Evolutionary conservation across 2,113 vertebrate species (phyloP), one percentile per base, ranked within the genome.

Genomic region (Perognathus longimembris): DNA sequence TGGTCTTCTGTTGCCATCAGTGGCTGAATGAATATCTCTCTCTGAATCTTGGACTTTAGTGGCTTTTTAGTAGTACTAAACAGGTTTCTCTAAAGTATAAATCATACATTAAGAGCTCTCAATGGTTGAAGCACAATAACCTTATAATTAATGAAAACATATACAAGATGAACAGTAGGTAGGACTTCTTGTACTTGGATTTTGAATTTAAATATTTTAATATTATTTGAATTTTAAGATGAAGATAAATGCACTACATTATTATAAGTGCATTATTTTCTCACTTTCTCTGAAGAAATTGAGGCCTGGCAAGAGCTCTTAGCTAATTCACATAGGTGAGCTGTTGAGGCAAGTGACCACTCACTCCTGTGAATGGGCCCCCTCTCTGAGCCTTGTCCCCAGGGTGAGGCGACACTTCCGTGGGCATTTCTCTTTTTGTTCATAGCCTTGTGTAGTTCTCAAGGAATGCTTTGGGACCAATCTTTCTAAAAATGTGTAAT

Each of bases 1-100:
- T 95, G 14, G 4, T 69, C 5, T 89, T 6, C n/a, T 86, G 36
- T n/a, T 75, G 26, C 12, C 40, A 61, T 93, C 36, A 42, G 32
- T 92, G 45, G 42, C 73, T n/a, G n/a, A n/a, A n/a, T 73, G 28
- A 75, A 28, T 80, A 64, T 73, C 92, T 91, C 77, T 42, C 74
- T 90, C 36, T 91, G 66, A 88, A 83, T 80, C 86, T 95, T 66
- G 79, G 85, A 95, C 24, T 70, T 0, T 32, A 59, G n/a, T 75
- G 66, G 57, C 3, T 78, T 42, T 76, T 91, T 81, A 50, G 32
- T 57, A 54, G 6, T n/a, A 21, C 66, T 89, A 18, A 36, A 69
- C 91, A 38, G 32, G 9, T 71, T 78, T 70, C n/a, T 78, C 70
- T 1, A 67, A 66, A 0, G 22, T 78, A 6, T 63, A 73, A 74